Conservation (phyloP, 1,140 invertebrate genomes). For the Hylyphantes graminicola region DNA sequence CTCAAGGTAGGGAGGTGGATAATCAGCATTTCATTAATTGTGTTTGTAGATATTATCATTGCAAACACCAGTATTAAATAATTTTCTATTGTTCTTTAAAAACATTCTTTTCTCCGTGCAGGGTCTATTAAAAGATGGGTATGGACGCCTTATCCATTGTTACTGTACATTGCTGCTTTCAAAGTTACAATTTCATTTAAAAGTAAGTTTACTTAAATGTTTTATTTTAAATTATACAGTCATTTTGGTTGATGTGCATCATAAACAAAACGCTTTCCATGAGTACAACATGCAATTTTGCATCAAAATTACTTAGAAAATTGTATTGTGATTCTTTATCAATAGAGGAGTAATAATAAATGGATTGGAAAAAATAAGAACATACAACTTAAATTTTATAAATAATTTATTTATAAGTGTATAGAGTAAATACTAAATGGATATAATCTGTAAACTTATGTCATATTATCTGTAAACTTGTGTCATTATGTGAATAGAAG, state of each 20-base stretch:
- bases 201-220: conserved; percentile 65
- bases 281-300: not conserved
- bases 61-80: not conserved
- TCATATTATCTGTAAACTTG: too few relatives aligned
- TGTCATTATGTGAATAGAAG: too few relatives aligned
- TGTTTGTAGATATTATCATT: conserved; percentile 54
- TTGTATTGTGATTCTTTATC: not conserved
- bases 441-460: too few relatives aligned
- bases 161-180: conserved; percentile 87
- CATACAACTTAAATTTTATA: too few relatives aligned
- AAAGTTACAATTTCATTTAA: conserved; percentile 91
- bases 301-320: not conserved
- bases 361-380: too few relatives aligned
- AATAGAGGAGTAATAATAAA: not conserved
- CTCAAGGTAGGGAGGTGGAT: too few relatives aligned
- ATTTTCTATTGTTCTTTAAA: too few relatives aligned
- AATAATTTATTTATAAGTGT: too few relatives aligned
- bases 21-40: too few relatives aligned
- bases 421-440: too few relatives aligned
- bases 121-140: conserved; percentile 90
- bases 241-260: not conserved
- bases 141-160: conserved; percentile 87
- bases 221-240: not conserved
- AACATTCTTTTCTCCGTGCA: conserved; percentile 64
- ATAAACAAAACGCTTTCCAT: not conserved